Conservation (phyloP, 2,888 invertebrate genomes). For the Plebejus argus region DNA sequence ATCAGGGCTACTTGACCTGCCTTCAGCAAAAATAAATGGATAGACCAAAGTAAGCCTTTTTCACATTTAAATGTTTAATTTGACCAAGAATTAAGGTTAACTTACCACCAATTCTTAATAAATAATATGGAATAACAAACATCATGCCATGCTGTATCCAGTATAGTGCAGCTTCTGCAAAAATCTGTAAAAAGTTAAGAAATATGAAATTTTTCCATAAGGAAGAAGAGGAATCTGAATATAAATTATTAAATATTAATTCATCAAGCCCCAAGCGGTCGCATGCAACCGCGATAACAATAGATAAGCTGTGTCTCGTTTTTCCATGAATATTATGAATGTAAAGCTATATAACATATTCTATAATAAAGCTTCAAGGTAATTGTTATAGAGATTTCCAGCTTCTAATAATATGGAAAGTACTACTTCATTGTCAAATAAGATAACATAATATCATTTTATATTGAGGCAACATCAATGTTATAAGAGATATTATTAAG, state of each 20-base stretch:
- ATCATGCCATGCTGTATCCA: constrained; percentile 98
- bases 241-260: not conserved
- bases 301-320: too few species aligned
- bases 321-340: not conserved
- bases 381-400: too few species aligned
- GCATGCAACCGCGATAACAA: too few species aligned
- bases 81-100: not conserved
- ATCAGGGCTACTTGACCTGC: too few species aligned
- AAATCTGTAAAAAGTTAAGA: constrained; percentile 81
- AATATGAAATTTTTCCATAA: not conserved
- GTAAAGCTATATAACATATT: not conserved
- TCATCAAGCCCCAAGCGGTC: too few species aligned
- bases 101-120: constrained; percentile 92
- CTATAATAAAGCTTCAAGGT: too few species aligned
- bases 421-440: not conserved
- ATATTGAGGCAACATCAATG: not conserved
- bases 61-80: too few species aligned
- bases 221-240: not conserved
- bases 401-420: too few species aligned
- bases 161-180: constrained; percentile 95
- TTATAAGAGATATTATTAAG: too few species aligned
- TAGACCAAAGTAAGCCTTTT: too few species aligned
- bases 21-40: too few species aligned
- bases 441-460: not conserved
- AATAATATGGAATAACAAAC: constrained; percentile 96